A percentile compares a stretch with the other conserved stretches of the same genome.
Conservation (phyloP, 2,797 vertebrate species). For the Dipus sagitta region DNA sequence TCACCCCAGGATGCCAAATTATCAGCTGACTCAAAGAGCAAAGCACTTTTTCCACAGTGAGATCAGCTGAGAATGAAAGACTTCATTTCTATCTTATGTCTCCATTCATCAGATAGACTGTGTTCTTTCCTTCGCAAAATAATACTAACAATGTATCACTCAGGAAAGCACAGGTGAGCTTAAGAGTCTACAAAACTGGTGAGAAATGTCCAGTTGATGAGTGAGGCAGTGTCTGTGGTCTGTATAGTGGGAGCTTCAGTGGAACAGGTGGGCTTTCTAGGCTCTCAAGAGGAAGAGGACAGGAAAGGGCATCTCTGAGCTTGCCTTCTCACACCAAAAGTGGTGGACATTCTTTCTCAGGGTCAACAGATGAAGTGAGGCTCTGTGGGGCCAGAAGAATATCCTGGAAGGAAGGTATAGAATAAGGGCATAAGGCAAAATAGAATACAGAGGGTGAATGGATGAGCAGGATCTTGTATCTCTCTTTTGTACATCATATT, state of each 20-base stretch:
- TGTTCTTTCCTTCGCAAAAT: constrained; percentile 2
- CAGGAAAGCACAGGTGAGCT: not conserved
- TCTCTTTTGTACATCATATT: not conserved
- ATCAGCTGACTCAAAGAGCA: not conserved
- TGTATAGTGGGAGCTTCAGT: not conserved
- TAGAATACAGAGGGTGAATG: not conserved
- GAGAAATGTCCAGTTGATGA: not conserved
- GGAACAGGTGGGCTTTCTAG: constrained; percentile 52
- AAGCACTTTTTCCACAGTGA: not conserved
- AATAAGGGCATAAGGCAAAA: not conserved
- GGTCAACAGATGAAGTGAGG: not conserved
- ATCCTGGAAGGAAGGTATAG: not conserved
- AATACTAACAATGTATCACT: not conserved
- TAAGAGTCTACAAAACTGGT: not conserved
- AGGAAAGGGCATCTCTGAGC: not conserved
- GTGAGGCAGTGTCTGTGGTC: not conserved
- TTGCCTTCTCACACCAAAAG: not conserved
- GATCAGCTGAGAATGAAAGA: not conserved
- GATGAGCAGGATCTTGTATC: not conserved
- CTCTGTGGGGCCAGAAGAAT: not conserved
- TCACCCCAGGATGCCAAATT: constrained; percentile 4
- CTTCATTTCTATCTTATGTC: not conserved
- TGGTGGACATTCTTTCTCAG: not conserved
- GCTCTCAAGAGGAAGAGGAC: not conserved
- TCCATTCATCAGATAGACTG: not conserved